Evolutionary conservation across 2,797 vertebrate genomes (phyloP).

Genomic region (Poecilia picta): DNA sequence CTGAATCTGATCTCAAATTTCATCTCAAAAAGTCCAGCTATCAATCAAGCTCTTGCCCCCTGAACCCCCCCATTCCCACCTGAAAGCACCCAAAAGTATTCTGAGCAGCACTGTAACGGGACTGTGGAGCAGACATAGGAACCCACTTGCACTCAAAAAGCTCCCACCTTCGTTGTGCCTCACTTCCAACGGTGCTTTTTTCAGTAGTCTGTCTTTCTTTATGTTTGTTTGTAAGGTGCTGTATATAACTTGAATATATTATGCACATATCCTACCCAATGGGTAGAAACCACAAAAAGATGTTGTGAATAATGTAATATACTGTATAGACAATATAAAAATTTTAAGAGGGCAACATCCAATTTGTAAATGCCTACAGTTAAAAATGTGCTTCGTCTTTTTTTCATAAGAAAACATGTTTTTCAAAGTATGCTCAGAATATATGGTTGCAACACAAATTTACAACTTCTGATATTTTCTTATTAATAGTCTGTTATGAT

Average conservation of each 20-base stretch:
- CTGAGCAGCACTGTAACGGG: conserved; percentile 56
- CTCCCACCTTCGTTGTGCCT: conserved; percentile 93
- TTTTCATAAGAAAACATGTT: conserved; percentile 83
- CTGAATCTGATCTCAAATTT: conserved; percentile 18
- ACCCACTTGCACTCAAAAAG: conserved; percentile 83
- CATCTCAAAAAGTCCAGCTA: not conserved
- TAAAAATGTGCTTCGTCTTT: conserved; percentile 81
- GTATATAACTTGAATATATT: conserved; percentile 97
- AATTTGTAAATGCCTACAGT: conserved; percentile 91
- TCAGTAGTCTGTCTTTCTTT: conserved; percentile 85
- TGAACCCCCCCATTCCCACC: not conserved
- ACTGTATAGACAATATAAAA: conserved; percentile 92
- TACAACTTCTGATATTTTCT: conserved; percentile 93
- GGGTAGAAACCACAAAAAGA: conserved; percentile 90
- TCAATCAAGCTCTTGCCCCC: not conserved
- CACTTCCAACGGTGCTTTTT: conserved; percentile 96
- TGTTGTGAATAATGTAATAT: conserved; percentile 96
- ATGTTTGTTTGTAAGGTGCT: conserved; percentile 91
- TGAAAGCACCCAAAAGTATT: conserved; percentile 44
- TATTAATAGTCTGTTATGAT: conserved; percentile 86
- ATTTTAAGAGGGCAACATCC: conserved; percentile 92
- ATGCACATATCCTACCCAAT: conserved; percentile 99
- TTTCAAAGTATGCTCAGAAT: conserved; percentile 88
- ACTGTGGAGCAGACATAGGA: conserved; percentile 81
- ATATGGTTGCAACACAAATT: conserved; percentile 79